Evolutionary conservation across 2,113 vertebrate species (phyloP).

Genomic region (Mustela lutreola): DNA sequence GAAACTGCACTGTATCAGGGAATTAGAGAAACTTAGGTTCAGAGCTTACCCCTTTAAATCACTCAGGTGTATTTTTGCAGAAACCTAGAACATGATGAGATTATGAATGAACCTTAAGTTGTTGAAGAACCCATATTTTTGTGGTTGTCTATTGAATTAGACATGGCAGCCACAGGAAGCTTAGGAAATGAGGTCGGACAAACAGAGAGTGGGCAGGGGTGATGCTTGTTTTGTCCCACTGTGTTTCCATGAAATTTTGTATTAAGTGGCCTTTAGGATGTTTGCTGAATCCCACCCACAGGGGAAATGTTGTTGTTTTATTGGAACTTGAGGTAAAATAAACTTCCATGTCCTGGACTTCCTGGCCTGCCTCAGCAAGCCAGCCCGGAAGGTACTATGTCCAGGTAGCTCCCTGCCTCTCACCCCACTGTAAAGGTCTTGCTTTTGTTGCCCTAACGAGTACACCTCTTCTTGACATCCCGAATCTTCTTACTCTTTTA

Average conservation of each 20-base stretch:
- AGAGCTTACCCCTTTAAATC: background rate
- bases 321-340: slow-evolving; percentile 57
- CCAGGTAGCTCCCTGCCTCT: background rate
- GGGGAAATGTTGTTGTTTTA: slow-evolving; percentile 47
- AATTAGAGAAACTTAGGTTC: background rate
- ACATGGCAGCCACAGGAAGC: slow-evolving; percentile 41
- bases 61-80: background rate
- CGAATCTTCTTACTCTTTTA: background rate
- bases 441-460: background rate
- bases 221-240: background rate
- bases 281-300: slow-evolving; percentile 70
- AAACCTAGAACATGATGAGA: slow-evolving; percentile 9
- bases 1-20: background rate
- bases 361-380: background rate
- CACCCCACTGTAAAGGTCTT: background rate
- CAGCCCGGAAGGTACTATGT: background rate
- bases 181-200: slow-evolving; percentile 50
- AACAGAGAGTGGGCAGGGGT: slow-evolving; percentile 14
- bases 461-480: background rate
- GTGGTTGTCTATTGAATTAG: slow-evolving; percentile 24
- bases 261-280: slow-evolving; percentile 40
- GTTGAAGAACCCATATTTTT: slow-evolving; percentile 38
- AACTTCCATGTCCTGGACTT: background rate
- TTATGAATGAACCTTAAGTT: slow-evolving; percentile 48
- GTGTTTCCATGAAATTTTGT: slow-evolving; percentile 57